phyloP scores from a whole-genome alignment of 1,140 invertebrate genomes.

The Luehdorfia chinensis region DNA sequence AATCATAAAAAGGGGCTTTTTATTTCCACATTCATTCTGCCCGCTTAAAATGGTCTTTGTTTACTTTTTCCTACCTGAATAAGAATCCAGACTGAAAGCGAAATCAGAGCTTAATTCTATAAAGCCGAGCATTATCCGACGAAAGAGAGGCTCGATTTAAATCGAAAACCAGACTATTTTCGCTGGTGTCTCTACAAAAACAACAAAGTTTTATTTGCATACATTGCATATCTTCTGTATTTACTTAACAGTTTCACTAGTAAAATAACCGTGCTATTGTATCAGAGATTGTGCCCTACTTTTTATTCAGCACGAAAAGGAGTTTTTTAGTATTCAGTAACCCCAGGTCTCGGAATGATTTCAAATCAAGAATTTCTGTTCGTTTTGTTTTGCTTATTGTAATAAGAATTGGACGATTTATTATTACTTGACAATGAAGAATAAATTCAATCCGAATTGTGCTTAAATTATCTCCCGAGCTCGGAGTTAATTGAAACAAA shows the following conservation, averaged over 20 bases:
- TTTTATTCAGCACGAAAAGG: conserved; percentile 12
- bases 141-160: background rate
- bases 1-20: too few species aligned
- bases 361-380: conserved; percentile 7
- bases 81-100: background rate
- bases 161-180: conserved; percentile 4
- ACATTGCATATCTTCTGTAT: conserved; percentile 5
- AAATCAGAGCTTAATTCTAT: background rate
- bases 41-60: background rate
- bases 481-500: conserved; percentile 1
- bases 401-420: conserved; percentile 7
- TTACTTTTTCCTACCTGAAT: background rate
- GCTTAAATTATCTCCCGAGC: conserved; percentile 4
- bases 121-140: conserved; percentile 1
- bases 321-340: conserved; percentile 7
- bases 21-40: too few species aligned
- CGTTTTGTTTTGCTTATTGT: conserved; percentile 2
- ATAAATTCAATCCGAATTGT: conserved; percentile 1
- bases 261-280: conserved; percentile 10
- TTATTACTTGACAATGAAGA: conserved; percentile 10
- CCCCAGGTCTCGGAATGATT: background rate
- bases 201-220: too few species aligned
- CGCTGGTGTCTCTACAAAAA: conserved; percentile 2
- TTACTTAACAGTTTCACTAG: conserved; percentile 11
- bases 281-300: conserved; percentile 11